Base-by-base conservation (phyloP, 2,888 invertebrate genomes). In the Pseudolycoriella hygida region DNA sequence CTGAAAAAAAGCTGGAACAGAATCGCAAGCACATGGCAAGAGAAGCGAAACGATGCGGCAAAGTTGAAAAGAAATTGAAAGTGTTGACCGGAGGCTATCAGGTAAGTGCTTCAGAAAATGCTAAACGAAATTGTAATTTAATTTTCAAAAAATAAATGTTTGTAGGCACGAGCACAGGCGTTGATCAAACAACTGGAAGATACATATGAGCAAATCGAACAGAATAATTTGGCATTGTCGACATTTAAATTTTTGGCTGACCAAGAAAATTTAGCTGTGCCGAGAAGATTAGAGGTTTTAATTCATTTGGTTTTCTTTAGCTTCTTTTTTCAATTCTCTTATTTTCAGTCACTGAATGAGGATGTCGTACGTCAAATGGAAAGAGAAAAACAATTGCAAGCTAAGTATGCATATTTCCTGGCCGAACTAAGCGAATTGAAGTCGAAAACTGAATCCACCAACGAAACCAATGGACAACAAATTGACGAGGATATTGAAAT, bases 31-130 rank as follows among this genome's bases (percentile, higher is more conserved):
- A 94, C 64, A 98, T 99, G 97, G 86, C 90, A 0, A 83, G 82
- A 52, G 92, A 97, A 65, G 96, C 97, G 0, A 97, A 96, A 65
- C 77, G 83, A 47, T 96, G 97, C 43, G 89, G 90, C 0, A 98
- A 96, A 67, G 82, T 94, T 73, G 98, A 99, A 64, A 97, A 96
- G 65, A 97, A 94, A 67, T 67, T 98, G 19, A 83, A 93, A 66
- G 85, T 97, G 46, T 70, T 97, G n/a, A 84, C 96, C 3, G 96
- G 86, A 8, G 89, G 90, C 8, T 92, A 90, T 66, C 86, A 87
- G 49, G 45, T 38, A 19, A 38, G 39, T 30, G 2, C 4, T 12
- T 11, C 12, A 41, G 4, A n/a, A 8, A 19, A 10, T 19, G 8
- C 3, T 20, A 10, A 10, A 10, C 34, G n/a, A 18, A 17, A 25